A percentile compares a stretch with the other conserved stretches of the same genome.
phyloP scores from a whole-genome alignment of 2,113 vertebrate species.

The Chaetodon auriga region DNA sequence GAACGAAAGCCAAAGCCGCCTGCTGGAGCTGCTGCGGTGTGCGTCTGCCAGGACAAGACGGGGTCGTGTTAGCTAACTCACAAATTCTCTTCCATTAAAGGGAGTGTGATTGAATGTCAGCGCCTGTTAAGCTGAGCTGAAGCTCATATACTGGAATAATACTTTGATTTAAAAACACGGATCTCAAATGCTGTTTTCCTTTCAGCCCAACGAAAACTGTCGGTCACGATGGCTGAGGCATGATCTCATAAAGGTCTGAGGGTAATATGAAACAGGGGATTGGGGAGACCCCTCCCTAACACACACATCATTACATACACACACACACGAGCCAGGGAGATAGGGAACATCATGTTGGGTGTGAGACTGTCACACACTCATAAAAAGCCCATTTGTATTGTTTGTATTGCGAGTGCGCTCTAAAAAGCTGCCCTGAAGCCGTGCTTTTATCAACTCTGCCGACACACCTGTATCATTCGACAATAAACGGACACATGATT shows the following conservation, averaged over 20 bases:
- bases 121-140: conserved; percentile 35
- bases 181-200: conserved; percentile 51
- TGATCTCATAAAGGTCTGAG: conserved; percentile 57
- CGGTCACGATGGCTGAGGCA: conserved; percentile 47
- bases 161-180: conserved; percentile 58
- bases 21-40: conserved; percentile 14
- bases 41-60: conserved; percentile 30
- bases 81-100: conserved; percentile 64
- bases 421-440: neutral
- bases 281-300: conserved; percentile 30
- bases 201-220: conserved; percentile 36
- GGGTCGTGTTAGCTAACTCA: conserved; percentile 32
- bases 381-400: conserved; percentile 21
- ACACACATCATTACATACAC: conserved; percentile 25
- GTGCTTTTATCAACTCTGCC: neutral
- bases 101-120: conserved; percentile 49
- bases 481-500: conserved; percentile 1
- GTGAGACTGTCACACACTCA: conserved; percentile 27
- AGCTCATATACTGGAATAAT: conserved; percentile 39
- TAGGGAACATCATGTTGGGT: neutral
- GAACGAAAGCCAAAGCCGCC: conserved; percentile 35
- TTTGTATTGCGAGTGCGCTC: neutral
- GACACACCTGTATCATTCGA: conserved; percentile 27
- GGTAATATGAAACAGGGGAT: conserved; percentile 62
- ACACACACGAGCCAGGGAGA: conserved; percentile 19